These are phyloP conservation scores for Lithophane leautieri DNA, from an alignment of 2,888 invertebrate genomes.

Conservation along the genomic window DNA sequence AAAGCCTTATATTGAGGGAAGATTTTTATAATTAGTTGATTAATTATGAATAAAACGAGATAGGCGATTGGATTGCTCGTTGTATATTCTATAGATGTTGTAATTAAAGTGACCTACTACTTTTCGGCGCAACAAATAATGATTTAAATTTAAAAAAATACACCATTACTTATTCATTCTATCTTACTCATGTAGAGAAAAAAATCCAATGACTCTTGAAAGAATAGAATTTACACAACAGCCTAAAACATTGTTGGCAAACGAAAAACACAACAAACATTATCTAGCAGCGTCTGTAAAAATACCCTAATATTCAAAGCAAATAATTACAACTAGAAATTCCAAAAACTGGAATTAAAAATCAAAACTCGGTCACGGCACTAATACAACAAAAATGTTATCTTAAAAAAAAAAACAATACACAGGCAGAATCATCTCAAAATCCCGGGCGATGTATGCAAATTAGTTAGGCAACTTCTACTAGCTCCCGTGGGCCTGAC, in stretches of 20 bases:
- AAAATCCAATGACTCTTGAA: background rate
- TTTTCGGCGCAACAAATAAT: background rate
- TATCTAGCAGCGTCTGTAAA: background rate
- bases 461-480: constrained; percentile 73
- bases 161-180: background rate
- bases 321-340: background rate
- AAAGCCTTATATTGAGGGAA: background rate
- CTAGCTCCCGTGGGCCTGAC: constrained; percentile 66
- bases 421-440: constrained; percentile 62
- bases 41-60: background rate
- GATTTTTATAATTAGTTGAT: constrained; percentile 1
- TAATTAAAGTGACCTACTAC: too few species aligned
- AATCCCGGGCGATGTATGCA: constrained; percentile 74
- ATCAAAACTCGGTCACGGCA: constrained; percentile 34
- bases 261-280: too few species aligned
- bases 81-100: background rate
- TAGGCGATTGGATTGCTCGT: background rate
- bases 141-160: background rate
- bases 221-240: background rate
- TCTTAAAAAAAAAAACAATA: constrained; percentile 56
- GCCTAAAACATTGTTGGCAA: background rate
- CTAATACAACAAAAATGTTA: constrained; percentile 40
- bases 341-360: constrained; percentile 12
- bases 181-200: background rate
- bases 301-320: background rate